Evolutionary conservation across 1,140 invertebrate genomes (phyloP), one percentile per base, ranked within the genome.

Genomic region (Nasonia longicornis): DNA sequence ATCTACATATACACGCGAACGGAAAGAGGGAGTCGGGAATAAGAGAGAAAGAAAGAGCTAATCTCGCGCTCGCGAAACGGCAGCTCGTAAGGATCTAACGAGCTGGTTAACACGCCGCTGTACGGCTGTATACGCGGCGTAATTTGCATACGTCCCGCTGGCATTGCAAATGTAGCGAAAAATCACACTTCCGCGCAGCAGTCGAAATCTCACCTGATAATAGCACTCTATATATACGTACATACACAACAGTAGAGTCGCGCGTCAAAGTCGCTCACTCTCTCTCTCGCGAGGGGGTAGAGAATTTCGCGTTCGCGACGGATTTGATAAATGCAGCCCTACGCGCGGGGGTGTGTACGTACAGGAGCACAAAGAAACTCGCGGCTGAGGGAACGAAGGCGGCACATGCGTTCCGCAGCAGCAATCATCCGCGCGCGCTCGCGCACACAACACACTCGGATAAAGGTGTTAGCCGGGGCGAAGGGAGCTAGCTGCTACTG

Each of bases 401-500:
- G 20, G 64, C 29, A 10, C 31, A 48, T 38, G 35, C 70, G 38
- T 38, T 45, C 35, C 38, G 67, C 67, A 38, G 16, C 70, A 45
- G 35, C 70, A 72, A 72, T 72, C 70, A 38, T 38, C 16, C 70
- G 22, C 16, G 11, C 52, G 52, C 63, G 3, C 48, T 22, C 52
- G 31, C 48, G 29, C 26, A 66, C 64, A 81, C 64, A 81, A 11
- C 45, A 31, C 63, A 64, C 70, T 67, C 72, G 84, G 83, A 85
- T 85, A 84, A 86, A 84, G 84, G 84, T 85, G 83, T 85, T 84
- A 82, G 82, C 45, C 48, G 31, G 8, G 35, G 4, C 6, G 35
- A 63, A 35, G 58, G 58, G 7, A 42, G 87, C 84, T 83, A 26
- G 85, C 87, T 89, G 89, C 87, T 84, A 86, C 82, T 89, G 89